Conservation (phyloP, 2,113 vertebrate species). For the Ginglymostoma cirratum region DNA sequence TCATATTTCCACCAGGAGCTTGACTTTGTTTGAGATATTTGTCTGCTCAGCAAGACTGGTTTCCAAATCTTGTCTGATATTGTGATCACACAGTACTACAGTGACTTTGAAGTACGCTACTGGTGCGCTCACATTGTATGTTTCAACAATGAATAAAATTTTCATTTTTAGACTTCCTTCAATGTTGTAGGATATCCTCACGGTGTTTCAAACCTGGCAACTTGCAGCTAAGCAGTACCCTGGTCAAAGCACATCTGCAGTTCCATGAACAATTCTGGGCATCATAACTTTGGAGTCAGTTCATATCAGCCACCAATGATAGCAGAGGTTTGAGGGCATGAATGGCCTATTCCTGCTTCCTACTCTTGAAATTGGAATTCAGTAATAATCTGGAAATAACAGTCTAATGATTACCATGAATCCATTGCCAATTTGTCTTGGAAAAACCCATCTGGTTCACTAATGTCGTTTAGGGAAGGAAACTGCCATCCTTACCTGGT, state of each 20-base stretch:
- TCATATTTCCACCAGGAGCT: constrained; percentile 42
- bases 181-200: not conserved
- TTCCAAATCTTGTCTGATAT: constrained; percentile 44
- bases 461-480: not conserved
- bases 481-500: not conserved
- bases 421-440: no score
- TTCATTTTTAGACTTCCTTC: not conserved
- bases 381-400: no score
- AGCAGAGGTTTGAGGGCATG: no score
- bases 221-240: not conserved
- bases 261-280: not conserved
- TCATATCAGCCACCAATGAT: no score
- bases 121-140: not conserved
- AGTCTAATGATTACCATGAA: no score
- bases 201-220: not conserved
- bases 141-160: not conserved
- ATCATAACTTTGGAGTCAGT: not conserved
- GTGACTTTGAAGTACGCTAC: not conserved
- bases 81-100: not conserved
- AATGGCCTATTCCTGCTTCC: no score
- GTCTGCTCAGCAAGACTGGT: constrained; percentile 46
- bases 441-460: no score
- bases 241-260: not conserved
- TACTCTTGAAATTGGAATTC: no score
- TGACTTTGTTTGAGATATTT: constrained; percentile 46